Evolutionary conservation across 35 echinoderm and acorn worm species (phyloP), one percentile per base, ranked within the genome.

Genomic region (Nesometra sesokonis): DNA sequence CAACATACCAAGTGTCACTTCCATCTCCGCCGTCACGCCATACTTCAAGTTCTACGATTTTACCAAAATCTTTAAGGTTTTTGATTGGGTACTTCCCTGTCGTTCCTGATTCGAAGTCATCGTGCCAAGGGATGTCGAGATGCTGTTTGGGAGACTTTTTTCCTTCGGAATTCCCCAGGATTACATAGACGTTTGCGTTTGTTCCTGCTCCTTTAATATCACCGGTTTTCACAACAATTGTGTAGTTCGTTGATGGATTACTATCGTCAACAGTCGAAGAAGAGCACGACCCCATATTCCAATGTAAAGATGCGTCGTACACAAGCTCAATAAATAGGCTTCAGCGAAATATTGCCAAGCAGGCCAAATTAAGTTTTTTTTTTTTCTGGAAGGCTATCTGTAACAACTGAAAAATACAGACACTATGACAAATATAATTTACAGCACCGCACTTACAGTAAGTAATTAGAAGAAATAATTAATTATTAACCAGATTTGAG

Each of bases 161-260:
- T 0, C 85, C 79, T 35, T 85, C 57, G 33, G 84, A 84, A 37
- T 94, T 98, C 87, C 78, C 34, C 0, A 98, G 86, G 32, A 87
- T 87, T 7, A 94, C 89, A 46, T 77, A 92, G 30, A 98, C 95
- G 80, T 94, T 90, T 13, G 95, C 89, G 34, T 94, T 78, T 29
- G 95, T 98, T 77, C 89, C 95, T n/a, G 89, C 87, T 37, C 95
- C 92, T 80, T 98, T 98, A 34, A 83, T 77, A 77, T 98, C 95
- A 0, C 95, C 95, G 8, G 95, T 98, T 86, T 90, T 91, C 21
- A 98, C 87, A 23, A 80, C 46, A 34, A 98, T 79, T 13, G 82
- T 83, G 85, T 94, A 98, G 78, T 98, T 85, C 17, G 88, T 85
- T 79, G 32, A n/a, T 27, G 0, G 77, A 35, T 29, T 87, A 43